Conservation (phyloP, 2,888 invertebrate genomes). For the Rhamnusium bicolor region DNA sequence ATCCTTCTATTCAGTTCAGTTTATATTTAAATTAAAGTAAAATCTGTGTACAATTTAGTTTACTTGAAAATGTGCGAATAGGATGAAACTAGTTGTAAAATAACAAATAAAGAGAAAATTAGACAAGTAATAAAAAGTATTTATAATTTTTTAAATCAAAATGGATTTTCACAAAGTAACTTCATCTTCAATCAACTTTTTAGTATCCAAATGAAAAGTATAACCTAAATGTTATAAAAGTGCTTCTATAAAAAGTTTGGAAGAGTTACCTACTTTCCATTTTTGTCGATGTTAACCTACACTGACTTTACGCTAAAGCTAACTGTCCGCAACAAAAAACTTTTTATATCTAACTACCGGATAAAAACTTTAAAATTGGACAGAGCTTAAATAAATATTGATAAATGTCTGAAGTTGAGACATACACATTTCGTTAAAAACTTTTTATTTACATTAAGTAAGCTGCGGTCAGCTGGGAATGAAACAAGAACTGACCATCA, state of each 20-base stretch:
- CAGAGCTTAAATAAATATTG: constrained; percentile 31
- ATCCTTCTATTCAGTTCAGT: too few species aligned
- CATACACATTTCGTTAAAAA: constrained; percentile 22
- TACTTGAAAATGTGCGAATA: too few species aligned
- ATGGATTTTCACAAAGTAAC: too few species aligned
- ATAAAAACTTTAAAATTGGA: constrained; percentile 3
- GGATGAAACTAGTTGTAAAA: too few species aligned
- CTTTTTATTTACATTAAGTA: constrained; percentile 26
- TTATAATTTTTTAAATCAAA: too few species aligned
- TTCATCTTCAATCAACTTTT: too few species aligned
- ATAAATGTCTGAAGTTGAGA: constrained; percentile 32
- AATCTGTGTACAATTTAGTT: too few species aligned
- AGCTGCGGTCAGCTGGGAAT: constrained; percentile 14
- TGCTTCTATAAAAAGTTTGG: background rate
- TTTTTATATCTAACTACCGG: background rate
- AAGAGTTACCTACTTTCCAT: background rate
- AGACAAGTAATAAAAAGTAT: too few species aligned
- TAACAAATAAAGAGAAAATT: too few species aligned
- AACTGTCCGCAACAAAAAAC: background rate
- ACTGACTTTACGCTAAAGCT: background rate
- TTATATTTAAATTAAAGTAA: too few species aligned
- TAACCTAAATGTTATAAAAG: background rate
- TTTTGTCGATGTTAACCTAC: background rate
- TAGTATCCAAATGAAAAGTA: too few species aligned
- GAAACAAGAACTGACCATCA: constrained; percentile 36